Base-by-base conservation (phyloP, 2,113 vertebrate genomes). In the Orycteropus afer region DNA sequence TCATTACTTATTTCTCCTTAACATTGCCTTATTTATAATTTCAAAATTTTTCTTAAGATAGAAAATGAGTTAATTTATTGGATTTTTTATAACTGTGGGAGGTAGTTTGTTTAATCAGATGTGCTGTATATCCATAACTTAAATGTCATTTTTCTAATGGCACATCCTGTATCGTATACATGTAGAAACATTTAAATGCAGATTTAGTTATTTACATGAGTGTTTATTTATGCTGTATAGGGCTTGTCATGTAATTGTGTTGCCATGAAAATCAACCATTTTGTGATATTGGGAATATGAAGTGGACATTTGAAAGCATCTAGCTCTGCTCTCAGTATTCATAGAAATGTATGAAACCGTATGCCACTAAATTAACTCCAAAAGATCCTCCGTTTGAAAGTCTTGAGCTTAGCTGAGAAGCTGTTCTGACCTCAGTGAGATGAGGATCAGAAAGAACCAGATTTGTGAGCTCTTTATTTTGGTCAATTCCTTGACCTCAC, bases 1-100 rank as follows among this genome's bases (percentile, higher is more conserved):
- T 89, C 49, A 17, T 94, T 92, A 29, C 59, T 95, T 86, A 51
- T 69, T 92, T 84, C 27, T 95, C 77, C 89, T 92, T 92, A 53
- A 42, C 81, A 49, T 42, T 84, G 67, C 40, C n/a, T 76, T 80
- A 18, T 89, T 96, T 95, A 11, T 86, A 76, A 86, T 81, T 83
- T 84, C 85, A 29, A 76, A 71, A 6, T 47, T 51, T 69, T 91
- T 95, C 49, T 87, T 42, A 29, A 83, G n/a, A 37, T 93, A 25
- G 3, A 20, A 82, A 89, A 93, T 65, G 53, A 69, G 47, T n/a
- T 85, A 40, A 74, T 40, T 76, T 63, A 42, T 22, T 95, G 42
- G 37, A 22, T 57, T 61, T 77, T 89, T 53, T n/a, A 87, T 29
- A 45, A 93, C 81, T 86, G 55, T n/a, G 89, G 65, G 53, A 90